Evolutionary conservation across 2,113 vertebrate genomes (phyloP), one percentile per base, ranked within the genome.

Genomic region (Hippolais icterina): DNA sequence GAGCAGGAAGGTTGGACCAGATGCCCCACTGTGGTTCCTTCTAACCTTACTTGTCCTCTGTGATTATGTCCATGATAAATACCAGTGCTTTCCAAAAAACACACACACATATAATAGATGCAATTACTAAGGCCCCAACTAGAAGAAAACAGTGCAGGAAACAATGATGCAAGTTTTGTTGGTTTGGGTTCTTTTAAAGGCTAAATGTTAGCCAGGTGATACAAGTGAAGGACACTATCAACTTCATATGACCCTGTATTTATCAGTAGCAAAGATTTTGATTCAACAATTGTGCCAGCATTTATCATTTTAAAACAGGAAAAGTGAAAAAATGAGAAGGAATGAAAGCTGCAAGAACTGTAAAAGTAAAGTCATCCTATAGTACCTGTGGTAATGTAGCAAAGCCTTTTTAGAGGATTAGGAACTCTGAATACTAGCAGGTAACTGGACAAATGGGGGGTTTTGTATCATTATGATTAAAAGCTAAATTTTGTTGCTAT

Each of bases 401-500:
- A 50, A 60, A 39, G 27, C 14, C 54, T 74, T 79, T 87, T 79
- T 60, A 46, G 11, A 25, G 29, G 28, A 92, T 42, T 0, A 1
- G 15, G 19, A 81, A 83, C 33, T 22, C 27, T 63, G 28, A 78
- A 82, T 69, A 31, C 8, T 46, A 76, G 49, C 87, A 96, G 94
- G 95, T 97, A 96, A 93, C 44, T 17, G 37, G 75, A 71, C 69
- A 91, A 93, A 89, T 4, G 7, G 23, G 10, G 17, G 10, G 2
- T 0, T 6, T 89, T 35, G 56, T 79, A 65, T 19, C 56, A n/a
- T 82, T 60, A 56, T 49, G 81, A 93, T 91, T 87, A 85, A 92
- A 89, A 87, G n/a, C 52, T 69, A 79, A 91, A 69, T 87, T 91
- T 90, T 91, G 59, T 53, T 65, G 87, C 74, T 79, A 89, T 82